phyloP scores from a whole-genome alignment of 2,113 vertebrate species.

The Sinocyclocheilus maitianheensis region DNA sequence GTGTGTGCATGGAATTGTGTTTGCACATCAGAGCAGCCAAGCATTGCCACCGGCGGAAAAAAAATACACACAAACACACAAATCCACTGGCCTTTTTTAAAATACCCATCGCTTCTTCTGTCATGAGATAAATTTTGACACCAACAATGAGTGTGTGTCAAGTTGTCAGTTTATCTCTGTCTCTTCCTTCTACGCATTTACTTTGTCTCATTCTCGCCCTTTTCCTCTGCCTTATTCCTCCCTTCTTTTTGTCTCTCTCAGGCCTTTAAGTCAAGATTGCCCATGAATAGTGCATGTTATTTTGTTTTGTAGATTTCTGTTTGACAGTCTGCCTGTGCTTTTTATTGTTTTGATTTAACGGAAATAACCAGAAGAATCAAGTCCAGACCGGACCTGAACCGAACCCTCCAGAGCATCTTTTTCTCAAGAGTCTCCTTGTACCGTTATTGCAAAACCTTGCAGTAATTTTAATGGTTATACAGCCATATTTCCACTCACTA shows the following conservation, averaged over 20 bases:
- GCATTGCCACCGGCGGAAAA: conserved; percentile 45
- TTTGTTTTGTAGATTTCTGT: conserved; percentile 73
- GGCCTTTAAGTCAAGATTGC: conserved; percentile 70
- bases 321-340: conserved; percentile 64
- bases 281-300: conserved; percentile 80
- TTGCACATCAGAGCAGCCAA: conserved; percentile 49
- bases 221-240: background rate
- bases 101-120: conserved; percentile 81
- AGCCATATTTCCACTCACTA: background rate
- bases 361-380: conserved; percentile 59
- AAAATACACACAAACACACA: conserved; percentile 59
- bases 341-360: conserved; percentile 66
- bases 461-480: conserved; percentile 19
- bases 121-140: conserved; percentile 78
- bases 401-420: background rate
- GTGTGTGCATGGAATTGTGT: conserved; percentile 57
- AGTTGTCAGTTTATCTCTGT: conserved; percentile 69
- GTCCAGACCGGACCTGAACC: background rate
- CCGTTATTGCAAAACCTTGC: conserved; percentile 16
- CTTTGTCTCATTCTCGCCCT: conserved; percentile 40
- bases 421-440: conserved; percentile 22
- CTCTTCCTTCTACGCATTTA: conserved; percentile 44
- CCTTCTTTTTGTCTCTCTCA: conserved; percentile 40
- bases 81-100: conserved; percentile 69
- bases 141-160: conserved; percentile 74